Conservation (phyloP, 2,888 invertebrate species). For the Chymomyza amoena region DNA sequence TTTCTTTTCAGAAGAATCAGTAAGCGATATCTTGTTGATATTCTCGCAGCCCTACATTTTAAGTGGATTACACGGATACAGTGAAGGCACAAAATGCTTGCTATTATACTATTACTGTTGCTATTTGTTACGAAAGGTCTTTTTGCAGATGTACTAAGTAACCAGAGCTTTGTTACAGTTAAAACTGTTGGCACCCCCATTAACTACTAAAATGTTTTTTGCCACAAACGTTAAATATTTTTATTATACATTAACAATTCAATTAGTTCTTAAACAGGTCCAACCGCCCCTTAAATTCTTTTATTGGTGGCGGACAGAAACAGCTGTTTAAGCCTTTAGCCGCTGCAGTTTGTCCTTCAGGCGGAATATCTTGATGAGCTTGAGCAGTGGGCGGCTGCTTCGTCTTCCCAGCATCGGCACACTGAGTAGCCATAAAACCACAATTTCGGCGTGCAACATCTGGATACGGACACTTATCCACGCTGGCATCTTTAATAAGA, state of each 20-base stretch:
- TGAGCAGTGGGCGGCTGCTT: background rate
- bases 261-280: background rate
- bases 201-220: no score
- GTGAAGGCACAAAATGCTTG: no score
- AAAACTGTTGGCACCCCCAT: no score
- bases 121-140: no score
- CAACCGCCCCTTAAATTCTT: background rate
- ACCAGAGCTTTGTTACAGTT: no score
- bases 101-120: no score
- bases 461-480: conserved; percentile 50
- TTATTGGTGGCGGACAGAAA: background rate
- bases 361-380: background rate
- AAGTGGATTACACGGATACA: no score
- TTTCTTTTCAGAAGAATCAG: no score
- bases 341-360: background rate
- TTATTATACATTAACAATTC: background rate
- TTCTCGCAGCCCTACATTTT: no score
- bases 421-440: conserved; percentile 30
- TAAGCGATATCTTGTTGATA: no score
- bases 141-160: no score
- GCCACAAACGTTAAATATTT: no score
- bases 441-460: conserved; percentile 43
- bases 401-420: conserved; percentile 1
- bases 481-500: conserved; percentile 18
- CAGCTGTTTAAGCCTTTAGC: background rate